A percentile compares a stretch with the other conserved stretches of the same genome.
These are phyloP conservation scores for Agonopterix arenella DNA, from an alignment of 2,888 invertebrate species.

Conservation along the genomic window DNA sequence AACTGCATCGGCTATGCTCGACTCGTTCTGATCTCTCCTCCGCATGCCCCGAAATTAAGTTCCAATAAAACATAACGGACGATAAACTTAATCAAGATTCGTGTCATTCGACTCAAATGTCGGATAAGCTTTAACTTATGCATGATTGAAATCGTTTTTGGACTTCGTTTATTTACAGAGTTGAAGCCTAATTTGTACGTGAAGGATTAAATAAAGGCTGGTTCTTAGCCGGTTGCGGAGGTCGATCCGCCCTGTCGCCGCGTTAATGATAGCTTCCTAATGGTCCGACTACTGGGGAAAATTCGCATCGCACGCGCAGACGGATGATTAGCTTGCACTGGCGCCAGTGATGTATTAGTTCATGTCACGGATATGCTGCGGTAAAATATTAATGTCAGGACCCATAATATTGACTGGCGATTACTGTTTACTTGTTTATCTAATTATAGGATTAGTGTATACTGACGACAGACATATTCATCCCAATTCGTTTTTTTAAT, in stretches of 20 bases:
- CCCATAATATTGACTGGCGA: conserved; percentile 16
- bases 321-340: conserved; percentile 52
- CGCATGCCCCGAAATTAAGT: conserved; percentile 1
- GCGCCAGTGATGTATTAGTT: conserved; percentile 65
- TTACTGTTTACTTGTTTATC: conserved; percentile 3
- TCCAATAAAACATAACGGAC: conserved; percentile 1
- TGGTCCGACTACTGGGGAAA: conserved; percentile 54
- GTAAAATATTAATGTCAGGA: conserved; percentile 35
- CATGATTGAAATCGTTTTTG: conserved; percentile 5
- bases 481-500: no score
- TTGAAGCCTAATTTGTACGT: conserved; percentile 35
- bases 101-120: neutral
- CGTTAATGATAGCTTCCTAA: conserved; percentile 69
- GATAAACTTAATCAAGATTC: conserved; percentile 1
- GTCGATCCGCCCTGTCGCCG: conserved; percentile 61
- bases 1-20: conserved; percentile 15
- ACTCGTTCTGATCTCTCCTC: conserved; percentile 6
- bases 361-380: conserved; percentile 54
- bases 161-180: conserved; percentile 21
- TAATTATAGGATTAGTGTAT: neutral
- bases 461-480: no score
- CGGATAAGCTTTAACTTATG: neutral
- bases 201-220: conserved; percentile 28
- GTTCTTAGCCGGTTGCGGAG: conserved; percentile 37
- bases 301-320: conserved; percentile 64